phyloP scores from a whole-genome alignment of 2,113 vertebrate species.

The Hiodon tergisus region DNA sequence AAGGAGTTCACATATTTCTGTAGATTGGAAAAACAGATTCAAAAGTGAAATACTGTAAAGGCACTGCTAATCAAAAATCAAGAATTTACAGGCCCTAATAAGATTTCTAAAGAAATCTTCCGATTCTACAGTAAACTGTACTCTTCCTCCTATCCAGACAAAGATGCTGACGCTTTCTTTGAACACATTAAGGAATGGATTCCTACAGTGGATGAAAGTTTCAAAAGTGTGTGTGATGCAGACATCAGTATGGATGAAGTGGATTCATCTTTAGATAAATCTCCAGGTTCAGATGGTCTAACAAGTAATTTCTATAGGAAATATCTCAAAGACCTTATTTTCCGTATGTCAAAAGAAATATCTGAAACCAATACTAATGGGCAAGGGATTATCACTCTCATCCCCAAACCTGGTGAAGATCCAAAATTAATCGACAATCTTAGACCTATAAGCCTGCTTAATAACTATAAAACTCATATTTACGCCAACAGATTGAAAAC shows the following conservation, averaged over 20 bases:
- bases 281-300: not conserved
- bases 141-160: not conserved
- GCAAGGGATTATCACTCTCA: no score
- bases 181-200: not conserved
- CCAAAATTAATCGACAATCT: not conserved
- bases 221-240: not conserved
- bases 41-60: not conserved
- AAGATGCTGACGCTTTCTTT: not conserved
- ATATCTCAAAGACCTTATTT: not conserved
- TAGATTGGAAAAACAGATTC: not conserved
- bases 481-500: not conserved
- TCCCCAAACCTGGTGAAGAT: no score
- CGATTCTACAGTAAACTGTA: not conserved
- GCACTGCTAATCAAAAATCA: not conserved
- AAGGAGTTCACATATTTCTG: not conserved
- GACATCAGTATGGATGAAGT: not conserved
- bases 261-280: not conserved
- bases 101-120: slow-evolving; percentile 4
- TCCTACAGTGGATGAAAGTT: not conserved
- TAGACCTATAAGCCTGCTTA: not conserved
- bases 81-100: not conserved
- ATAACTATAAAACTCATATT: not conserved
- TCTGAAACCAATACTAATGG: no score
- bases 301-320: not conserved
- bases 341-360: not conserved